Conservation (phyloP, 2,888 invertebrate genomes). For the Scrobipalpa costella region DNA sequence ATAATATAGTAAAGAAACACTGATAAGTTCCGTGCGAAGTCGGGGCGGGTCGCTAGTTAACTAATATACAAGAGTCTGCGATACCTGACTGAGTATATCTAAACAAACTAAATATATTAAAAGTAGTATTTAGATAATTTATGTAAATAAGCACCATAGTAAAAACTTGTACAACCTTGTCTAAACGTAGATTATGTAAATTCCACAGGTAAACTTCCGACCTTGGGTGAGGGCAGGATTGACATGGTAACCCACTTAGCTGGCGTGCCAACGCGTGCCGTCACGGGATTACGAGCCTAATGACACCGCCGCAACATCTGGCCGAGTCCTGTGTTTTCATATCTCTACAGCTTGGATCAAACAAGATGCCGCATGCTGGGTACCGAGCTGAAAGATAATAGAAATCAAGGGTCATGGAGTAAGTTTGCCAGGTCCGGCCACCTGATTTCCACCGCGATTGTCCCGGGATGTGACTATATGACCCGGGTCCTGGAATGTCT, state of each 20-base stretch:
- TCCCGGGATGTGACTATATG: too few relatives aligned
- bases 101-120: constrained; percentile 40
- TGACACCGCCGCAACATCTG: constrained; percentile 59
- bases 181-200: constrained; percentile 34
- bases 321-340: constrained; percentile 23
- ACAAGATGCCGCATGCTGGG: neutral
- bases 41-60: too few relatives aligned
- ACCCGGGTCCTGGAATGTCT: too few relatives aligned
- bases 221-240: constrained; percentile 60
- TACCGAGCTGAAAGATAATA: too few relatives aligned
- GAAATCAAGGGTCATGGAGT: too few relatives aligned
- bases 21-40: too few relatives aligned
- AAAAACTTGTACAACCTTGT: constrained; percentile 46
- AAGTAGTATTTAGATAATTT: too few relatives aligned
- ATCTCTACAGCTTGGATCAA: constrained; percentile 28
- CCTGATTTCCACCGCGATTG: too few relatives aligned
- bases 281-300: constrained; percentile 61
- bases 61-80: too few relatives aligned
- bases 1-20: too few relatives aligned
- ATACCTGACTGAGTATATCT: too few relatives aligned
- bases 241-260: constrained; percentile 71
- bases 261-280: constrained; percentile 67
- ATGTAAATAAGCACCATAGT: neutral
- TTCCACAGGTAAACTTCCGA: constrained; percentile 40
- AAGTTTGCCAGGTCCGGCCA: too few relatives aligned